A percentile compares a stretch with the other conserved stretches of the same genome.
phyloP scores from a whole-genome alignment of 2,888 invertebrate species.

The Eupithecia tripunctaria region DNA sequence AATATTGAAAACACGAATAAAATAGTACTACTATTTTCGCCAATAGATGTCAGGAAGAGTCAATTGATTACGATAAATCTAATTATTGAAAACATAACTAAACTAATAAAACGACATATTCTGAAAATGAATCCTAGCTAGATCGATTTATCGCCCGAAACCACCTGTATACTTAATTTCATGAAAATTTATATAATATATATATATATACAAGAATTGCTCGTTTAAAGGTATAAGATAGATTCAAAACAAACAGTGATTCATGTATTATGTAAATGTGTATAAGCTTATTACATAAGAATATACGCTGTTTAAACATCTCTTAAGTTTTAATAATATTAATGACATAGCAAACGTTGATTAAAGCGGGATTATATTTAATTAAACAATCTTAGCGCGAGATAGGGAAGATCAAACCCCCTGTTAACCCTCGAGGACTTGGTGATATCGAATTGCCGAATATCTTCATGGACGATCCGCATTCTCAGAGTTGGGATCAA shows the following conservation, averaged over 20 bases:
- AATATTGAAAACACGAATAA: no score
- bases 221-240: no score
- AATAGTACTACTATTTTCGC: no score
- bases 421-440: conserved; percentile 57
- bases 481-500: conserved; percentile 53
- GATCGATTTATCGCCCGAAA: no score
- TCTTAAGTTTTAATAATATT: conserved; percentile 53
- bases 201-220: no score
- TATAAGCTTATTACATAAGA: conserved; percentile 39
- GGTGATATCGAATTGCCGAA: conserved; percentile 63
- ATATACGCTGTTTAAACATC: conserved; percentile 41
- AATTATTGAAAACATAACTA: no score
- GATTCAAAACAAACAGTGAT: conserved; percentile 19
- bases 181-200: no score
- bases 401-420: conserved; percentile 61
- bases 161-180: no score
- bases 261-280: conserved; percentile 17
- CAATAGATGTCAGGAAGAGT: no score
- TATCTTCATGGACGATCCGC: conserved; percentile 52
- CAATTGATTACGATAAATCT: no score
- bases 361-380: conserved; percentile 61
- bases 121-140: no score
- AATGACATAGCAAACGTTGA: conserved; percentile 55
- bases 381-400: conserved; percentile 65
- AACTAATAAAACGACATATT: no score